Evolutionary conservation across 2,113 vertebrate genomes (phyloP), one percentile per base, ranked within the genome.

Genomic region (Anoura caudifer): DNA sequence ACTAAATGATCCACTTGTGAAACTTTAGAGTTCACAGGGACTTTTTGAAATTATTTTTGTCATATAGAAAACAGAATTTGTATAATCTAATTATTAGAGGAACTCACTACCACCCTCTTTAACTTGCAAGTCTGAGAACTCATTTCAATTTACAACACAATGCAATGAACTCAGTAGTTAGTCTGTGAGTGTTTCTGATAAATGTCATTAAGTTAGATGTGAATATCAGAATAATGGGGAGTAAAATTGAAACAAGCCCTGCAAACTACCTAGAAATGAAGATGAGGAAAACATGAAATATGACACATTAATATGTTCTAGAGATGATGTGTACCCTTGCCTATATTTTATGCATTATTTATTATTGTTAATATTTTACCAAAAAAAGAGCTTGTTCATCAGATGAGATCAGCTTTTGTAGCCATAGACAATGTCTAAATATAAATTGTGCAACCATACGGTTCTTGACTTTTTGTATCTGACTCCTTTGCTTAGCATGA

Each of bases 341-440:
- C 6, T 90, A 14, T 81, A 90, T 59, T 36, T 47, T 81, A 20
- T 33, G 26, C 59, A 87, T 67, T 63, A 54, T 73, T 52, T 61
- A 24, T 20, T 38, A 72, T 41, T 43, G 31, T 81, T 94, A 80
- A 59, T 0, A 0, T 85, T 70, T 54, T 43, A 24, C 16, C 47
- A 28, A 65, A 95, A 95, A 91, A 92, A 81, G 5, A 91, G 73
- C 61, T 73, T 85, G 90, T 96, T 95, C 52, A 43, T 8, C n/a
- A 91, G 56, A 36, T 72, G 73, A 31, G 75, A 94, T 69, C 11
- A 76, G 3, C 63, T 93, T 81, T 90, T 28, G 2, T 41, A 72
- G 72, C 41, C 75, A 41, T 67, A 72, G 38, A 33, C 45, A 70
- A 0, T 63, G 83, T 76, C 87, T 87, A 63, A 84, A 41, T 76